Base-by-base conservation (phyloP, 2,888 invertebrate species). In the Standfussiana lucernea region DNA sequence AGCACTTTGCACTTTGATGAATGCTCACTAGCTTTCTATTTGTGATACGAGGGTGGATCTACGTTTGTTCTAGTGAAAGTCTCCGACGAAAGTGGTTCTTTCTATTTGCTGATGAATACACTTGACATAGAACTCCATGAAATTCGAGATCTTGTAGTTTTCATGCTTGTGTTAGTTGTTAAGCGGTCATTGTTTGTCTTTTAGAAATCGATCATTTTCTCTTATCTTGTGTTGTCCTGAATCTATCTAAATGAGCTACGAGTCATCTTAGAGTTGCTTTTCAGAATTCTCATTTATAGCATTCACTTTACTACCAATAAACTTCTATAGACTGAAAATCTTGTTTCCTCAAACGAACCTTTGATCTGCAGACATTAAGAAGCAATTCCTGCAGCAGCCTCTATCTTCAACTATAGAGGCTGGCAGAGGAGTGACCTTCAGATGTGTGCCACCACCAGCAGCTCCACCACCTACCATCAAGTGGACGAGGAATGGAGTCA, bases 361-460 rank as follows among this genome's bases (percentile, higher is more conserved):
- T 82, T 62, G 50, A 62, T 53, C 47, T 28, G 37, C 97, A 99
- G 99, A 98, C 93, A 97, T 99, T 94, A 98, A 98, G 95, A 99
- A 98, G 95, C 98, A 98, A 93, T 99, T 99, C 96, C 97, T 97
- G 81, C 97, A 98, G 84, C 98, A 98, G 72, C 99, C 99, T 1
- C 98, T 98, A 89, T 98, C 98, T 10, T 97, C 98, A 72, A 97
- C 97, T 28, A 98, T 99, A 53, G 98, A 99, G 93, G 97, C 98
- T 69, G 98, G 98, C 71, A 97, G 98, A 69, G 98, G 98, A 85
- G 98, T 98, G 75, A 98, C 98, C 91, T 97, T 99, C 87, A 97
- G 98, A 85, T 99, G 99, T 95, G 97, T 98, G 67, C 98, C 99
- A 15, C 99, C 99, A 5, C 97, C 97, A 45, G 99, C 99, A 7